phyloP scores from a whole-genome alignment of 2,888 invertebrate genomes.

The Leucophenga maculata region DNA sequence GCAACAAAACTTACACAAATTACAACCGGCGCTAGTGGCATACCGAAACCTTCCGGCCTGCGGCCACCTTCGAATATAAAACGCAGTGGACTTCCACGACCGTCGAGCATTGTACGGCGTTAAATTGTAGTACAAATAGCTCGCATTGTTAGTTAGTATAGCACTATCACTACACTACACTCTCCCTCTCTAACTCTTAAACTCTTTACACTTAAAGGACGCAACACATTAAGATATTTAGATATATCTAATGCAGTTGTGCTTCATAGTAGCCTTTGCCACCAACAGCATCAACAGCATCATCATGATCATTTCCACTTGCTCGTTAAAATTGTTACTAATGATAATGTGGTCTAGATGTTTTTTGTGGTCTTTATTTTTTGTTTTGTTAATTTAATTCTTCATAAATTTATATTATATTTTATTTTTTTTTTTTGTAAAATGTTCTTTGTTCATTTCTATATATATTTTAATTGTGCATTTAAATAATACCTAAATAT shows the following conservation, averaged over 20 bases:
- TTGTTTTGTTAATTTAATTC: not conserved
- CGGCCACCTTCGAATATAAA: constrained; percentile 67
- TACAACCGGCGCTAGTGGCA: constrained; percentile 63
- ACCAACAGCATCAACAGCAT: too few relatives aligned
- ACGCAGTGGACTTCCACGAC: constrained; percentile 70
- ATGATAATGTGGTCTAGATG: constrained; percentile 11
- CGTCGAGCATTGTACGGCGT: constrained; percentile 65
- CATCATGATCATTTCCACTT: not conserved
- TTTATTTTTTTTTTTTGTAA: not conserved
- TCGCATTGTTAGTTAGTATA: not conserved
- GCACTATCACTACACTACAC: not conserved
- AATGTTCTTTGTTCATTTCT: not conserved
- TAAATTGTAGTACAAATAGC: constrained; percentile 43
- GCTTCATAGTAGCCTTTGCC: too few relatives aligned
- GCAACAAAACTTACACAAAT: constrained; percentile 58
- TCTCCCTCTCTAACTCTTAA: not conserved
- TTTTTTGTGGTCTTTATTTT: constrained; percentile 24
- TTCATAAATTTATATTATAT: too few relatives aligned
- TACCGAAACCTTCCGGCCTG: constrained; percentile 69
- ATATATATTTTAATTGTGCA: constrained; percentile 5
- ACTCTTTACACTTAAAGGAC: not conserved
- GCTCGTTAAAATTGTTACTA: not conserved
- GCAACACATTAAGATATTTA: too few relatives aligned
- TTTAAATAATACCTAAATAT: constrained; percentile 32
- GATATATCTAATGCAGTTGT: too few relatives aligned